Percentiles rank a stretch among this genome's conserved stretches.
phyloP scores from a whole-genome alignment of 1,140 invertebrate genomes.

The Temnothorax longispinosus region DNA sequence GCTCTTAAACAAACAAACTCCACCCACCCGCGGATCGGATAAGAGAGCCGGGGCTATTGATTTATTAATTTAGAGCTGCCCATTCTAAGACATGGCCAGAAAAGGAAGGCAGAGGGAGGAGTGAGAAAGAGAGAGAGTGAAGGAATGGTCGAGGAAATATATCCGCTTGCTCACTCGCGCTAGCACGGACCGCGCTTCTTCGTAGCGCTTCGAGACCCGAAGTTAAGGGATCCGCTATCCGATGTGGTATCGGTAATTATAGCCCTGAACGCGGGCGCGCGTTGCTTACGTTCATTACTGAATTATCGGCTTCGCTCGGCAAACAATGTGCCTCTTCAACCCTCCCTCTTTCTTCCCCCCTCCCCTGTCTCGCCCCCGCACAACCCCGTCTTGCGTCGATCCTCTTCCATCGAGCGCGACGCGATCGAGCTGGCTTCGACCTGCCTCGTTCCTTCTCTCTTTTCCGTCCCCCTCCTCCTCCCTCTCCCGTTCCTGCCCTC shows the following conservation, averaged over 20 bases:
- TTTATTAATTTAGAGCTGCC: constrained; percentile 86
- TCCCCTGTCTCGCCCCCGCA: constrained; percentile 53
- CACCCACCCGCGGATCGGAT: constrained; percentile 85
- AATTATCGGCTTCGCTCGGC: constrained; percentile 84
- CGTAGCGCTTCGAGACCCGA: constrained; percentile 76
- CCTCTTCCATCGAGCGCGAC: not conserved
- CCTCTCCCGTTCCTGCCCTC: not conserved
- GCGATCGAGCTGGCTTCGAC: constrained; percentile 1
- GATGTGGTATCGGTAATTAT: constrained; percentile 86
- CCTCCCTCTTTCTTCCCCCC: constrained; percentile 37
- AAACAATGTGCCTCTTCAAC: constrained; percentile 83
- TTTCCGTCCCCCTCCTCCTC: not conserved
- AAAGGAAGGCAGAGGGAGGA: constrained; percentile 35
- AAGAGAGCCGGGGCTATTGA: constrained; percentile 83
- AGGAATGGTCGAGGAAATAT: constrained; percentile 42
- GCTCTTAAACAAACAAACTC: constrained; percentile 86
- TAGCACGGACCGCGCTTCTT: constrained; percentile 73
- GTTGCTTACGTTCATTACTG: constrained; percentile 85
- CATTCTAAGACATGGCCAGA: constrained; percentile 81
- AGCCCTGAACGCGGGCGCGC: constrained; percentile 83
- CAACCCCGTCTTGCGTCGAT: constrained; percentile 55
- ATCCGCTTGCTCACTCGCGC: constrained; percentile 63
- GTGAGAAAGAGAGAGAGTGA: constrained; percentile 35
- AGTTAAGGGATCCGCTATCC: constrained; percentile 85
- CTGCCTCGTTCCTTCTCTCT: constrained; percentile 14